Evolutionary conservation across 2,113 vertebrate species (phyloP).

Genomic region (Phalacrocorax carbo): DNA sequence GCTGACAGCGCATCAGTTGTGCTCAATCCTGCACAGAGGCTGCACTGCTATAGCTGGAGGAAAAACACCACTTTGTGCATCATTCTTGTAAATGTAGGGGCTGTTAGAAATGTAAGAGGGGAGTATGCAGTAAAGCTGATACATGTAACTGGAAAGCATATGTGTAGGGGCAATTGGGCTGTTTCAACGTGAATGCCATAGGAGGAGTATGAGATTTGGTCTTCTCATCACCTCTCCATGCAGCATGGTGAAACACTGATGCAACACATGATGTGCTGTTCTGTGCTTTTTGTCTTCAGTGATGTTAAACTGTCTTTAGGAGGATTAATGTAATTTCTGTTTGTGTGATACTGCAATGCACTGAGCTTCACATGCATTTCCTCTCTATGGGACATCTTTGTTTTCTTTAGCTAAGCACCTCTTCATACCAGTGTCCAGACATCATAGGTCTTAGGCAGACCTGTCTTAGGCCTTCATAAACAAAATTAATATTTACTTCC

Average conservation of each 20-base stretch:
- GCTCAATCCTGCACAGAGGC: not conserved
- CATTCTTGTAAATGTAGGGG: not conserved
- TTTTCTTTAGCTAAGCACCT: not conserved
- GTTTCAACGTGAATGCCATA: not conserved
- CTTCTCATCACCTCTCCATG: not conserved
- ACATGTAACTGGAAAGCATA: not conserved
- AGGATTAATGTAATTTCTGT: not conserved
- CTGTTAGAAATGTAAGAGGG: not conserved
- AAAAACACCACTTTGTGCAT: not conserved
- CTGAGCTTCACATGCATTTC: not conserved
- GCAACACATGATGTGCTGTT: not conserved
- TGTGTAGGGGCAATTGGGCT: not conserved
- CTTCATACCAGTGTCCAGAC: not conserved
- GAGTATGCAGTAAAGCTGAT: not conserved
- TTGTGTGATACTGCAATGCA: not conserved
- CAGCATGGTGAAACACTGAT: not conserved
- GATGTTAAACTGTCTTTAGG: not conserved
- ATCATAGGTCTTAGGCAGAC: not conserved
- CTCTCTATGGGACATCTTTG: not conserved
- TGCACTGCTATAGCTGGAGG: not conserved
- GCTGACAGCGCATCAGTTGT: not conserved
- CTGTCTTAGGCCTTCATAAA: not conserved
- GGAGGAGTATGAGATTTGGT: not conserved
- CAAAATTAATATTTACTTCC: not conserved
- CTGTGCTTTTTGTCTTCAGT: not conserved